Percentiles rank a stretch among this genome's conserved stretches.
Conservation (phyloP, 2,113 vertebrate species). For the Microcebus jonahi region DNA sequence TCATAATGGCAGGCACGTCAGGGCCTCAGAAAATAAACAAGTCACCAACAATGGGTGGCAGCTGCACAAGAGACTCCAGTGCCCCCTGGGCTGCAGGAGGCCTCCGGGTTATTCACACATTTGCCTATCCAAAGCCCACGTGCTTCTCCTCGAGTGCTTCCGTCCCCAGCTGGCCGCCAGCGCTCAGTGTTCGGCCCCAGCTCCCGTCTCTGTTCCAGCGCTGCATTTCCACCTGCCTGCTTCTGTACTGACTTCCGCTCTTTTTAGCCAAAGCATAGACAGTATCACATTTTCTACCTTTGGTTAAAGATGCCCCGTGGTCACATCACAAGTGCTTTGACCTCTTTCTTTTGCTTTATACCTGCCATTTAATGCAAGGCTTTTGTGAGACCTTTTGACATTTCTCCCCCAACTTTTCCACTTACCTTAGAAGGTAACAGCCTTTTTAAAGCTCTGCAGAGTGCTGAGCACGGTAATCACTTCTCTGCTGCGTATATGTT, state of each 20-base stretch:
- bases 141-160: neutral
- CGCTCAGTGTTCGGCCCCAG: neutral
- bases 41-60: neutral
- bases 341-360: neutral
- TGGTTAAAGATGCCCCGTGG: neutral
- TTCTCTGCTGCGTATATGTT: neutral
- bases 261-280: neutral
- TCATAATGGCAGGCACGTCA: accelerated
- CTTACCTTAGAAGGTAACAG: neutral
- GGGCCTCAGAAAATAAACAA: neutral
- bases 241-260: neutral
- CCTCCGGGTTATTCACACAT: neutral
- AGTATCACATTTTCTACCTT: neutral
- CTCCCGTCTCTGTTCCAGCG: neutral
- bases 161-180: accelerated
- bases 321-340: neutral
- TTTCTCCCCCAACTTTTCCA: neutral
- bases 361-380: constrained; percentile 23
- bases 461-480: neutral
- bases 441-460: neutral
- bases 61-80: neutral
- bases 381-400: constrained; percentile 41
- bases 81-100: too few species aligned
- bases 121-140: neutral
- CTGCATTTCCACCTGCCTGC: neutral